A percentile compares a stretch with the other conserved stretches of the same genome.
Conservation (phyloP, 35 echinoderm and acorn worm species). For the Acanthaster planci region DNA sequence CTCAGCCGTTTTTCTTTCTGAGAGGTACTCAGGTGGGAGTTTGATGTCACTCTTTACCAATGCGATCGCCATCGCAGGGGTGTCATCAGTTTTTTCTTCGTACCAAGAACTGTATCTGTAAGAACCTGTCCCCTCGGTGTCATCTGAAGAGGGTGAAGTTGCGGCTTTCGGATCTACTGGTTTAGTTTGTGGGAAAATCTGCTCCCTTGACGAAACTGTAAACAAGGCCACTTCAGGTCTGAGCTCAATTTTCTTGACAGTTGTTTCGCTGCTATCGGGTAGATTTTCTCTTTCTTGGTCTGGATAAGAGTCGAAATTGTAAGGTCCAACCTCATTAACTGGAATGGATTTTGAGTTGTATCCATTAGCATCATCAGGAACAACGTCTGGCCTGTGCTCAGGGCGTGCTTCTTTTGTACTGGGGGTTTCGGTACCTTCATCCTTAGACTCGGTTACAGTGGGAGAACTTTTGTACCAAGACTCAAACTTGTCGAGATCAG, state of each 20-base stretch:
- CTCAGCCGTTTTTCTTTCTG: background rate
- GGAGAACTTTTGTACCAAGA: too few species aligned
- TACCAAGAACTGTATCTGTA: constrained; percentile 16
- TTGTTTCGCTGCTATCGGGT: background rate
- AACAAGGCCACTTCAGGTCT: background rate
- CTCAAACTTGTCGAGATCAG: background rate
- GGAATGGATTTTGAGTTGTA: background rate
- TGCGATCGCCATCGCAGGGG: constrained; percentile 4
- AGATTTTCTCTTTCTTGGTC: background rate
- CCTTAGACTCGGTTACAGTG: too few species aligned
- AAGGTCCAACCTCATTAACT: constrained; percentile 12
- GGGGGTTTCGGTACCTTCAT: too few species aligned
- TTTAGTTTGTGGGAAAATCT: background rate
- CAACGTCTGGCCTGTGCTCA: background rate
- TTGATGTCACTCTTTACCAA: constrained; percentile 19
- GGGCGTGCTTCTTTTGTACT: background rate
- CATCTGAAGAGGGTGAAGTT: background rate
- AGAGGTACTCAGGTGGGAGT: background rate
- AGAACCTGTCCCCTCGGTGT: background rate
- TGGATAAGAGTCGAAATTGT: background rate
- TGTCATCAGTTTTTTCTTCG: background rate
- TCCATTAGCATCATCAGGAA: background rate
- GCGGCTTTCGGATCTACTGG: background rate
- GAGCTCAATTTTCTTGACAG: background rate
- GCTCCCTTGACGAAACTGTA: constrained; percentile 2